Evolutionary conservation across 1,140 invertebrate species (phyloP), one percentile per base, ranked within the genome.

Genomic region (Scaptodrosophila lebanonensis): DNA sequence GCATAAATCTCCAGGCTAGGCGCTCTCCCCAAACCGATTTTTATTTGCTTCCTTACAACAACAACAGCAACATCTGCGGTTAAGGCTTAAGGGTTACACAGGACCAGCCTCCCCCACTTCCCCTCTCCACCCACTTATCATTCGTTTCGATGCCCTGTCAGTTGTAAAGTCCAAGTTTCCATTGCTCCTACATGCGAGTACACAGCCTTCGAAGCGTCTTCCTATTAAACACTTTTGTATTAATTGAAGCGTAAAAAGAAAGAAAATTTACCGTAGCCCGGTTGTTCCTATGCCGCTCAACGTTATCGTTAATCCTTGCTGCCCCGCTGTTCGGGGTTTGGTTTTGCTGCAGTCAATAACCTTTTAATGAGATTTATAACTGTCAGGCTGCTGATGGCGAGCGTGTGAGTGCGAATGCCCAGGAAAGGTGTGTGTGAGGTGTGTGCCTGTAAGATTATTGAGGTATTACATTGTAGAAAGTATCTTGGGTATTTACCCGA

Each of bases 171-270:
- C 48, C 33, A 44, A 32, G 33, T 35, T 59, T 22, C 40, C n/a
- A 18, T 25, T 22, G 17, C 42, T 30, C 11, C 49, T 2, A 15
- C 15, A n/a, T 18, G 7, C 38, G 20, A 1, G 15, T 17, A 8
- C 12, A 27, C 16, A 17, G 16, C 36, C 12, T 40, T 16, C 4
- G 44, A 25, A 29, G 35, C 17, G 20, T 27, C 39, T 30, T 18
- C 25, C 54, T 52, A 62, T 53, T 66, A 79, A 77, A 79, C 75
- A 82, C 69, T 75, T 79, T 82, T 66, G 66, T 82, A 82, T 82
- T 82, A 82, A 82, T 82, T 82, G 69, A 82, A 82, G 75, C 75
- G 76, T 83, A 75, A 73, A 79, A 69, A 70, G 75, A 82, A 79
- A 70, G 75, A 77, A 67, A 77, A 58, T 70, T 75, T 57, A 59